Evolutionary conservation across 2,888 invertebrate genomes (phyloP).

Genomic region (Agrochola lychnidis): DNA sequence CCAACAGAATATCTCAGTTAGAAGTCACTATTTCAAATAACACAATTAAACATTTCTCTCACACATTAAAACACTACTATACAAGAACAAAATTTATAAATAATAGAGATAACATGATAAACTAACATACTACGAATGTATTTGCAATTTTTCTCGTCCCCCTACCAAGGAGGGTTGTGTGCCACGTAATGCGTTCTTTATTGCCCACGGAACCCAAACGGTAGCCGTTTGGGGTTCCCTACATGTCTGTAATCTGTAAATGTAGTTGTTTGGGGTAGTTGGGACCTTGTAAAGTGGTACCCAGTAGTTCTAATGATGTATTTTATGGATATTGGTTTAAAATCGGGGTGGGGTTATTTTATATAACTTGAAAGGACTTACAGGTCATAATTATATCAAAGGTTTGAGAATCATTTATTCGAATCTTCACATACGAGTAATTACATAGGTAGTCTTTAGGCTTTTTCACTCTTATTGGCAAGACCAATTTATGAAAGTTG

Average conservation of each 20-base stretch:
- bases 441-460: neutral
- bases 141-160: constrained; percentile 68
- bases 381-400: neutral
- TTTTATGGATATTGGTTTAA: constrained; percentile 39
- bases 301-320: constrained; percentile 51
- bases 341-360: constrained; percentile 16
- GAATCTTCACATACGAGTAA: neutral
- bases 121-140: constrained; percentile 52
- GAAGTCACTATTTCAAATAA: neutral
- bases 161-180: constrained; percentile 68
- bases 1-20: neutral
- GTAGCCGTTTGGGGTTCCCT: constrained; percentile 79
- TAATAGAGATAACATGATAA: constrained; percentile 64
- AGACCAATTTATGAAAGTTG: neutral
- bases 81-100: constrained; percentile 57
- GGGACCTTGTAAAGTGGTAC: constrained; percentile 50
- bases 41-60: constrained; percentile 9
- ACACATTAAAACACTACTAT: constrained; percentile 19
- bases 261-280: constrained; percentile 73
- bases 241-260: constrained; percentile 83
- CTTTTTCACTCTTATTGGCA: neutral
- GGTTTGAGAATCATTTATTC: neutral
- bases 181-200: constrained; percentile 85
- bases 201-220: constrained; percentile 80
- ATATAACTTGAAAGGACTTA: neutral